These are phyloP conservation scores for Osmerus eperlanus DNA, from an alignment of 2,113 vertebrate species.

Conservation along the genomic window DNA sequence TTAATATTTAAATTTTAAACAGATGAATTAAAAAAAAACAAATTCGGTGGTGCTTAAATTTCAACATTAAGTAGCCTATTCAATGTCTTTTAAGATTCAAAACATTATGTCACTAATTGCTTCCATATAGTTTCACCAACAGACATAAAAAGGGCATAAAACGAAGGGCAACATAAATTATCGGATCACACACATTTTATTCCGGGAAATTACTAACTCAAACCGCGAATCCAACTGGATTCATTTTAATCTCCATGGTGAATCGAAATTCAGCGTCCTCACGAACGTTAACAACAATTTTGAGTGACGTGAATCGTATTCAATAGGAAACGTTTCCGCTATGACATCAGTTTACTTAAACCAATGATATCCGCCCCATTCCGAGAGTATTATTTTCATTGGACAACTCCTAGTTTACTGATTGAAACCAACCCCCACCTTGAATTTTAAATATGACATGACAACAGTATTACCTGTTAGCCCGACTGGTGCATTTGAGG, in stretches of 20 bases:
- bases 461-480: neutral
- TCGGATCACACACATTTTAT: too few species aligned
- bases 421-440: constrained; percentile 8
- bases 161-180: too few species aligned
- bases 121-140: too few species aligned
- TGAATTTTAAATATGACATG: neutral
- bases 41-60: too few species aligned
- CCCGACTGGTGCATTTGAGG: neutral
- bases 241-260: constrained; percentile 3
- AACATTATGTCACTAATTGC: too few species aligned
- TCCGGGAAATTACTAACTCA: too few species aligned
- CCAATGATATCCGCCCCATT: neutral
- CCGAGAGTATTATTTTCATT: neutral
- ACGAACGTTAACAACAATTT: neutral
- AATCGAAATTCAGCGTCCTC: neutral
- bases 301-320: neutral
- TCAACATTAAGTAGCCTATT: too few species aligned
- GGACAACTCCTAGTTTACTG: neutral
- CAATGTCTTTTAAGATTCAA: too few species aligned
- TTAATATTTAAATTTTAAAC: too few species aligned
- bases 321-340: neutral
- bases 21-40: too few species aligned
- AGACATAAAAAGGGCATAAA: too few species aligned
- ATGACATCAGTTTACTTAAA: neutral
- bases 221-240: too few species aligned